These are phyloP conservation scores for Melanostoma scalare DNA, from an alignment of 2,888 invertebrate genomes.

Conservation along the genomic window DNA sequence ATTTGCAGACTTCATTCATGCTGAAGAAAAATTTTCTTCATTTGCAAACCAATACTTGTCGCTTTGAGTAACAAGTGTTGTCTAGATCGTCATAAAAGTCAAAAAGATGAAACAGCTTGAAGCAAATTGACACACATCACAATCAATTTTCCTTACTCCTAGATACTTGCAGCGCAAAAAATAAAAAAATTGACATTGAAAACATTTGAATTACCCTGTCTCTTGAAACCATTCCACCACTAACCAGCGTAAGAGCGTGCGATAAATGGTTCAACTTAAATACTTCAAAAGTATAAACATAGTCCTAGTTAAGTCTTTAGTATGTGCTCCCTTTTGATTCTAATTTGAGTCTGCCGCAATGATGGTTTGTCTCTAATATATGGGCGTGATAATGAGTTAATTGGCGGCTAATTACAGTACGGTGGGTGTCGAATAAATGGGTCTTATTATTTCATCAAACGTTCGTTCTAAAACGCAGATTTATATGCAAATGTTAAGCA, in stretches of 20 bases:
- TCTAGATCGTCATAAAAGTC: no score
- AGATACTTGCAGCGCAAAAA: no score
- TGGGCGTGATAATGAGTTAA: slow-evolving; percentile 33
- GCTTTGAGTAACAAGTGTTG: no score
- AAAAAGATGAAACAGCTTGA: no score
- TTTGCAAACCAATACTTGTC: no score
- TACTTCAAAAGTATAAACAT: not conserved
- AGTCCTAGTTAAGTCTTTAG: slow-evolving; percentile 9
- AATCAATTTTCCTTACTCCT: no score
- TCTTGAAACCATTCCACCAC: not conserved
- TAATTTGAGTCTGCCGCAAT: not conserved
- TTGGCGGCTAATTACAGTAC: slow-evolving; percentile 52
- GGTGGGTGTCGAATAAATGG: slow-evolving; percentile 55
- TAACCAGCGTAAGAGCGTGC: not conserved
- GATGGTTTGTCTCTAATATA: slow-evolving; percentile 7
- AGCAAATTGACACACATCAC: no score
- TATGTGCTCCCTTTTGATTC: not conserved
- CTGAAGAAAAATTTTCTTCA: no score
- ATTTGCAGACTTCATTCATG: no score
- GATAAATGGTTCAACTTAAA: not conserved
- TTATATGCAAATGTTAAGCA: slow-evolving; percentile 53
- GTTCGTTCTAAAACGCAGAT: slow-evolving; percentile 35
- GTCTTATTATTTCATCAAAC: slow-evolving; percentile 39
- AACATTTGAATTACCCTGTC: no score
- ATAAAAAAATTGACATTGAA: no score